Evolutionary conservation across 2,797 vertebrate species (phyloP).

Genomic region (Poecilia wingei): DNA sequence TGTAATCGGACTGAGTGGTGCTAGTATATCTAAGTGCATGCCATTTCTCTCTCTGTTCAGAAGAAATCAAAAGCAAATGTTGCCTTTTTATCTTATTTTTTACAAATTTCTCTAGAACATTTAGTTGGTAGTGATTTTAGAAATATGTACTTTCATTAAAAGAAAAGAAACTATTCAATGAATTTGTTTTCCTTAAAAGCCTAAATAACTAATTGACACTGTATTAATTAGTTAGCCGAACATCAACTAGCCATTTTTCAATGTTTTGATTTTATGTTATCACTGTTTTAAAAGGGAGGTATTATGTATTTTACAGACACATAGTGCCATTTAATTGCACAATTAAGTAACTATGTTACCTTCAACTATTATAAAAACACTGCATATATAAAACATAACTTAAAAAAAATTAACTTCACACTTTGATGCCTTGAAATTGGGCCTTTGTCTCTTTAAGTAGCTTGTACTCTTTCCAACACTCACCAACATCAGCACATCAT

Average conservation of each 20-base stretch:
- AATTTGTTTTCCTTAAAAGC: background rate
- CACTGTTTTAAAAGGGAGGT: background rate
- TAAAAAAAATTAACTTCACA: too few species aligned
- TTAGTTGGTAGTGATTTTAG: background rate
- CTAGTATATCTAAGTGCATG: constrained; percentile 8
- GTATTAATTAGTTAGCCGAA: background rate
- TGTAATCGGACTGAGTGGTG: constrained; percentile 23
- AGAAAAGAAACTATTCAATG: background rate
- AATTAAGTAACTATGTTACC: too few species aligned
- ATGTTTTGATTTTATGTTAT: background rate
- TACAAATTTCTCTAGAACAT: background rate
- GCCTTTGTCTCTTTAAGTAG: too few species aligned
- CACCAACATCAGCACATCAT: too few species aligned
- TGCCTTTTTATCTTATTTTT: background rate
- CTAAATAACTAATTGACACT: background rate
- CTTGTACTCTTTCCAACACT: too few species aligned
- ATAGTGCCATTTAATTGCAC: too few species aligned
- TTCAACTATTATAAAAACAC: too few species aligned
- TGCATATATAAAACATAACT: too few species aligned
- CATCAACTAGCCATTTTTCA: background rate
- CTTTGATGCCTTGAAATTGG: too few species aligned
- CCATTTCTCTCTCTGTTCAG: constrained; percentile 3
- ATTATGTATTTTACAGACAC: too few species aligned
- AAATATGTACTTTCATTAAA: background rate
- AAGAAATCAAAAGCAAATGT: background rate